Conservation (phyloP, 2,888 invertebrate species). For the Metalampra italica region DNA sequence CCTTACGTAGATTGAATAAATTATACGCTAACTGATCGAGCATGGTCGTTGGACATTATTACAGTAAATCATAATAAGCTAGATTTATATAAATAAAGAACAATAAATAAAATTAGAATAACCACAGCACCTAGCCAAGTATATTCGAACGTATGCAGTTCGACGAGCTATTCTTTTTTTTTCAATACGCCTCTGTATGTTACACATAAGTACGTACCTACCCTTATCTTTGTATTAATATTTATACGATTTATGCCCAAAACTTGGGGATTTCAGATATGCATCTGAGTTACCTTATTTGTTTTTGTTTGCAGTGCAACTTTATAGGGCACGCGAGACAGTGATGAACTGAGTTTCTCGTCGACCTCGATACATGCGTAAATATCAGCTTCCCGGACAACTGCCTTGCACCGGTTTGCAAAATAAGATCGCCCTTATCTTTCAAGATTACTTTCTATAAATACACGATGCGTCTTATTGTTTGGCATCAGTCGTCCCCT, state of each 20-base stretch:
- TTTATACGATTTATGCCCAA: too few species aligned
- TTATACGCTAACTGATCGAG: too few species aligned
- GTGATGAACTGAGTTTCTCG: conserved; percentile 50
- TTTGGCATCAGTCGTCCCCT: conserved; percentile 55
- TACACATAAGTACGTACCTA: too few species aligned
- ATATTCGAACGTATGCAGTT: too few species aligned
- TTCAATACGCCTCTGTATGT: too few species aligned
- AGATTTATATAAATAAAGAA: too few species aligned
- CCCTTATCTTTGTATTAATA: too few species aligned
- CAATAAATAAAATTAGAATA: too few species aligned
- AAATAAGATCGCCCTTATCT: conserved; percentile 61
- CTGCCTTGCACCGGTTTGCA: conserved; percentile 59
- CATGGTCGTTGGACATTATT: too few species aligned
- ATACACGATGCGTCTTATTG: conserved; percentile 38
- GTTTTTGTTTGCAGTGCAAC: conserved; percentile 13
- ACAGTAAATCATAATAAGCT: too few species aligned
- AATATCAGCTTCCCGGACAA: conserved; percentile 65
- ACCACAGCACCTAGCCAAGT: too few species aligned
- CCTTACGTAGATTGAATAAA: too few species aligned
- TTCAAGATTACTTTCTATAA: conserved; percentile 57
- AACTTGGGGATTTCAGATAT: neutral
- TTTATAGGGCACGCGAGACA: conserved; percentile 24
- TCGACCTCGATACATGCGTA: conserved; percentile 51
- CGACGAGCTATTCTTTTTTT: neutral
- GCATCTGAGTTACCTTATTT: neutral